phyloP scores from a whole-genome alignment of 1,140 invertebrate species.

The Asbolus verrucosus region DNA sequence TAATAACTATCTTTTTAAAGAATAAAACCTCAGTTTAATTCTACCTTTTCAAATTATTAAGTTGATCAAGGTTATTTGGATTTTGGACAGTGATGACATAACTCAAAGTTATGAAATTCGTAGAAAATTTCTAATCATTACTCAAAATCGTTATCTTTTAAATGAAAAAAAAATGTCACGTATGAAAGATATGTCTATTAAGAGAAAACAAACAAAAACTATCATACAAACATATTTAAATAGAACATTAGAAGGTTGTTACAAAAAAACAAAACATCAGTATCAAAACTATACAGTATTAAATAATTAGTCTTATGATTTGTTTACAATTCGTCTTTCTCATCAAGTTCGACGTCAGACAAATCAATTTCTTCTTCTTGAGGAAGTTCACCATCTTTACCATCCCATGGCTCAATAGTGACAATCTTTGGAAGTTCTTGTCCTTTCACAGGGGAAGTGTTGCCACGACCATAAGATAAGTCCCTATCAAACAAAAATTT shows the following conservation, averaged over 20 bases:
- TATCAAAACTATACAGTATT: constrained; percentile 22
- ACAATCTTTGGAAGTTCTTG: constrained; percentile 84
- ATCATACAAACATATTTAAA: constrained; percentile 24
- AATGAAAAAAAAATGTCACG: background rate
- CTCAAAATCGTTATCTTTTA: too few species aligned
- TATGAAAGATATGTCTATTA: constrained; percentile 18
- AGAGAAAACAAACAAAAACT: constrained; percentile 25
- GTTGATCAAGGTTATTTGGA: too few species aligned
- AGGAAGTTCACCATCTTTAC: constrained; percentile 93
- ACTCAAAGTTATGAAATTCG: too few species aligned
- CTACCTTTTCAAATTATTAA: too few species aligned
- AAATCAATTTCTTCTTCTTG: constrained; percentile 94
- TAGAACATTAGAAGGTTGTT: constrained; percentile 17
- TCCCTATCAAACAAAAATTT: constrained; percentile 75
- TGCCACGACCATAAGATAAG: constrained; percentile 93
- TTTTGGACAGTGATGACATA: too few species aligned
- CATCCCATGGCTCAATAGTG: constrained; percentile 90
- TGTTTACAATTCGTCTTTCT: constrained; percentile 85
- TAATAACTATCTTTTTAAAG: too few species aligned
- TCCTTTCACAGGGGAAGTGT: constrained; percentile 90
- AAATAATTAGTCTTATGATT: constrained; percentile 22
- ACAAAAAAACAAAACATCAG: background rate
- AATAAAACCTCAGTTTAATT: too few species aligned
- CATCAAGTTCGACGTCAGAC: constrained; percentile 90
- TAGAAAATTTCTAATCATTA: too few species aligned